These are phyloP conservation scores for Strigops habroptila DNA, from an alignment of 2,113 vertebrate genomes.

Conservation along the genomic window DNA sequence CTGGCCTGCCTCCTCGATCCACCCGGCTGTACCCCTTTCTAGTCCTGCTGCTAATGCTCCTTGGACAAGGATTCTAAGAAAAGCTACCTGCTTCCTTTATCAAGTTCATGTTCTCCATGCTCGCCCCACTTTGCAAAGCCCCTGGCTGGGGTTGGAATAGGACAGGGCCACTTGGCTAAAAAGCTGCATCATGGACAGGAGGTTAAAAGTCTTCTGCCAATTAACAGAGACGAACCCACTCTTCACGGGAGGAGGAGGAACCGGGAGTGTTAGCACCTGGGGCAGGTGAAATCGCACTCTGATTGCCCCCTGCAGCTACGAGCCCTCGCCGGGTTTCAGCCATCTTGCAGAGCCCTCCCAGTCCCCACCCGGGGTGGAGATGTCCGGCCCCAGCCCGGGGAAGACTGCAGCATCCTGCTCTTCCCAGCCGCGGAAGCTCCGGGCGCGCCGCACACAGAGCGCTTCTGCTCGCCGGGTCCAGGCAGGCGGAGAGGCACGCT, in stretches of 20 bases:
- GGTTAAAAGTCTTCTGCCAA: background rate
- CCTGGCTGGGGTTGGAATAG: background rate
- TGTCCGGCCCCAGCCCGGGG: too few species aligned
- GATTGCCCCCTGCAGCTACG: too few species aligned
- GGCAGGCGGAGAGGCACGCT: too few species aligned
- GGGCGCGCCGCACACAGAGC: too few species aligned
- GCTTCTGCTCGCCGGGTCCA: too few species aligned
- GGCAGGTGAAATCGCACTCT: background rate
- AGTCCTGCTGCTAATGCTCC: background rate
- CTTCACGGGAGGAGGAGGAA: rapidly evolving
- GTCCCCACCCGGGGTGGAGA: background rate
- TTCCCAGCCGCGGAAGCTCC: too few species aligned
- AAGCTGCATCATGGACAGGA: rapidly evolving
- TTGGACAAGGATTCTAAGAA: too few species aligned
- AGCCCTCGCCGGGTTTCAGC: background rate
- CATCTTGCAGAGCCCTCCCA: background rate
- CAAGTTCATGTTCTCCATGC: rapidly evolving
- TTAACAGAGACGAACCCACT: background rate
- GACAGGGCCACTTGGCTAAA: background rate
- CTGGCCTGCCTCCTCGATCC: background rate
- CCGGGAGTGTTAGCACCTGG: rapidly evolving
- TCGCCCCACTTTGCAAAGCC: rapidly evolving
- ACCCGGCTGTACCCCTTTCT: background rate
- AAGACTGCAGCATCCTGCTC: too few species aligned
- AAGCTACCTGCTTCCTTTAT: rapidly evolving